phyloP scores from a whole-genome alignment of 2,113 vertebrate species.

The Heloderma charlesbogerti region DNA sequence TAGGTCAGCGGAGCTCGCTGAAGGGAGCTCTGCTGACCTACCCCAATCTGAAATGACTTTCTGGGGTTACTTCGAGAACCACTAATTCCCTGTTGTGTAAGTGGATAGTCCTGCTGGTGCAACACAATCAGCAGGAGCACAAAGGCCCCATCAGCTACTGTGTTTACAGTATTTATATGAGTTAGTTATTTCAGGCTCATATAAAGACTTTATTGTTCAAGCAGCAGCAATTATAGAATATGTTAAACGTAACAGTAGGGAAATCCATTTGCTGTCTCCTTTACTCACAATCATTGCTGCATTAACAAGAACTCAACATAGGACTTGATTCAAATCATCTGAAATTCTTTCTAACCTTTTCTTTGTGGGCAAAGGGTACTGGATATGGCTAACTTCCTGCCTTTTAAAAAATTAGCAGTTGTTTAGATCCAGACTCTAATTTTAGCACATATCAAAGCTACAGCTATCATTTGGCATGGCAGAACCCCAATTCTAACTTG shows the following conservation, averaged over 20 bases:
- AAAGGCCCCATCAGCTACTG: too few species aligned
- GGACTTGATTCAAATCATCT: not conserved
- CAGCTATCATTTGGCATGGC: conserved; percentile 6
- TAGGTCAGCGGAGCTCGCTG: too few species aligned
- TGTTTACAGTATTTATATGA: not conserved
- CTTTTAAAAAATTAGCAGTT: not conserved
- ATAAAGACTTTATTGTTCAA: not conserved
- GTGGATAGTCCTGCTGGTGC: too few species aligned
- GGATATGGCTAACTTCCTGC: not conserved
- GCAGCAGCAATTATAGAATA: not conserved
- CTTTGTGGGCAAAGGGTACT: not conserved
- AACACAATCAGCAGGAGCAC: too few species aligned
- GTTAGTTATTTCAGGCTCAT: not conserved
- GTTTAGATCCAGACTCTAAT: not conserved
- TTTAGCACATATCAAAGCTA: conserved; percentile 1
- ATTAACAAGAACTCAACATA: not conserved
- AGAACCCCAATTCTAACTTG: not conserved
- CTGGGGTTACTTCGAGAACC: too few species aligned
- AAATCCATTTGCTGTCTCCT: not conserved
- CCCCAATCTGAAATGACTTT: too few species aligned
- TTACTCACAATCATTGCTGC: not conserved
- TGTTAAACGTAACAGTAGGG: not conserved
- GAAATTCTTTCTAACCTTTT: not conserved
- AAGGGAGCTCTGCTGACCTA: too few species aligned
- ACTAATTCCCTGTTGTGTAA: too few species aligned